Conservation (phyloP, 2,797 vertebrate species). For the Manis crassicaudata region DNA sequence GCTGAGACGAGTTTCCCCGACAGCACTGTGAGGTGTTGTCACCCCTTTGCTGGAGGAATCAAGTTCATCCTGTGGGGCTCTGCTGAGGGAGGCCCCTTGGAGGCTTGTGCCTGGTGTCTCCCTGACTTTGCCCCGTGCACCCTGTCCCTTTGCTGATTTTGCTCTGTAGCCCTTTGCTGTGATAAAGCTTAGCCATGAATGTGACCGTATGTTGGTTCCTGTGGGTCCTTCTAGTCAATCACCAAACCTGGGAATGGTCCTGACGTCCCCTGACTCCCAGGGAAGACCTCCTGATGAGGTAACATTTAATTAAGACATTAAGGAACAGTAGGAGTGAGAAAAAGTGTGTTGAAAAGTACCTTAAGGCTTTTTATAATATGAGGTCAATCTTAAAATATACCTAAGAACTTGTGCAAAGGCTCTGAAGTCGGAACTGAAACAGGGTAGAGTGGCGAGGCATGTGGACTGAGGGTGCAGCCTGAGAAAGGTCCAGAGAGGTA, state of each 20-base stretch:
- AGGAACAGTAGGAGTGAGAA: not conserved
- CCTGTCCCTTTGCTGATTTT: not conserved
- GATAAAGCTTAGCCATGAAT: too few relatives aligned
- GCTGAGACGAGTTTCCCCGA: not conserved
- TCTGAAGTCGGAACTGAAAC: not conserved
- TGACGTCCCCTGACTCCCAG: not conserved
- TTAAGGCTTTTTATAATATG: too few relatives aligned
- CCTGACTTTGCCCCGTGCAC: accelerated
- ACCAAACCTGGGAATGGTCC: not conserved
- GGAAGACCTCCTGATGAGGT: not conserved
- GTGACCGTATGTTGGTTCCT: not conserved
- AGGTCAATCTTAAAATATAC: not conserved
- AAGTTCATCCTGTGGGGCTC: not conserved
- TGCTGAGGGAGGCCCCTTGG: not conserved
- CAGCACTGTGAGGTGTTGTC: not conserved
- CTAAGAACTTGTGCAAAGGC: not conserved
- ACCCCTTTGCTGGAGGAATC: not conserved
- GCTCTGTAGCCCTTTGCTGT: not conserved
- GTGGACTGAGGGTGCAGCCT: not conserved
- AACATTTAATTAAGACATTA: not conserved
- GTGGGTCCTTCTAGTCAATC: not conserved
- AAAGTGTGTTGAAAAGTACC: not conserved
- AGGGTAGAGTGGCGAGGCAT: not conserved
- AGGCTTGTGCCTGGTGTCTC: not conserved
- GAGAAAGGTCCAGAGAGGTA: not conserved